Evolutionary conservation across 2,888 invertebrate genomes (phyloP).

Genomic region (Exocentrus adspersus): DNA sequence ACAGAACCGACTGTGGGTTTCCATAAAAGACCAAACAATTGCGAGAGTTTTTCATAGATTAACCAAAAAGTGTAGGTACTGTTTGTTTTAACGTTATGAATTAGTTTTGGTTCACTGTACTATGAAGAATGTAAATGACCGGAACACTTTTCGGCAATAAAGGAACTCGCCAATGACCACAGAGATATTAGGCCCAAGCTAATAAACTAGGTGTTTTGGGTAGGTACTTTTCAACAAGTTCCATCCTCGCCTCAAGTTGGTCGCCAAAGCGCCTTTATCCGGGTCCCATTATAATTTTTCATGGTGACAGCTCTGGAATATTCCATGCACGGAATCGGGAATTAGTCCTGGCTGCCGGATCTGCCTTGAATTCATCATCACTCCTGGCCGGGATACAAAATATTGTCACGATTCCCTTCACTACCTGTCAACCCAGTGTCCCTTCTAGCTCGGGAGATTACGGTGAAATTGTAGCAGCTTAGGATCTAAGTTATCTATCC

Average conservation of each 20-base stretch:
- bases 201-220: too few relatives aligned
- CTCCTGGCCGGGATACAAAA: constrained; percentile 37
- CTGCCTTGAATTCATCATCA: constrained; percentile 48
- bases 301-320: constrained; percentile 7
- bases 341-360: constrained; percentile 41
- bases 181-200: too few relatives aligned
- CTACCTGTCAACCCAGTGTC: constrained; percentile 6
- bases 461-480: constrained; percentile 11
- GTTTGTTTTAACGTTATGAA: too few relatives aligned
- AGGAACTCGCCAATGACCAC: too few relatives aligned
- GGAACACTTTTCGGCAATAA: too few relatives aligned
- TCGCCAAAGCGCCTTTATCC: neutral
- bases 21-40: too few relatives aligned
- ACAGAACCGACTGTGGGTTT: too few relatives aligned
- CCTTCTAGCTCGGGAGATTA: constrained; percentile 15
- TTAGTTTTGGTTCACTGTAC: too few relatives aligned
- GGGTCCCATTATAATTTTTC: constrained; percentile 3
- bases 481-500: constrained; percentile 7
- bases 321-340: constrained; percentile 38
- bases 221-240: too few relatives aligned
- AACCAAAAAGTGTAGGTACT: too few relatives aligned
- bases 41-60: too few relatives aligned
- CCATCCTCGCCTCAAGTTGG: neutral
- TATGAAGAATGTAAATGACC: too few relatives aligned
- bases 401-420: constrained; percentile 37